Conservation (phyloP, 1,140 invertebrate genomes). For the Trichonephila clavata region DNA sequence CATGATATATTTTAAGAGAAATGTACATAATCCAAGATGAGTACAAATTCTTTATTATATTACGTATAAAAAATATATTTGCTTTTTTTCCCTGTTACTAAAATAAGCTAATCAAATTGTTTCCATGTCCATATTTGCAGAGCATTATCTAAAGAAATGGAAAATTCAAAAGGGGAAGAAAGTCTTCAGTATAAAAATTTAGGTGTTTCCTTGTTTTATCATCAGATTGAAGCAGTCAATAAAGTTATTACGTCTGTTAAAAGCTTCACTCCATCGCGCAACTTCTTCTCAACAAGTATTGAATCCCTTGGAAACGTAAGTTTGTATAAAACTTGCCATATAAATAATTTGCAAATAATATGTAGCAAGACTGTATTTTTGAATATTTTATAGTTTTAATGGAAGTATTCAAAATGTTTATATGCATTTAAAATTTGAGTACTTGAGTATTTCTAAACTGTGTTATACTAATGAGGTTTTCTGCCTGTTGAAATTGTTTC, state of each 20-base stretch:
- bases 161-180: slow-evolving; percentile 10
- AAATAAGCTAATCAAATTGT: no score
- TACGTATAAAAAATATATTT: no score
- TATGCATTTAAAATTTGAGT: not conserved
- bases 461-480: no score
- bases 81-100: no score
- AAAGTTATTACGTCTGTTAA: slow-evolving; percentile 46
- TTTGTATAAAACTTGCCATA: not conserved
- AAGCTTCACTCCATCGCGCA: slow-evolving; percentile 16
- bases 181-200: not conserved
- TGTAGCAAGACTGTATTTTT: not conserved
- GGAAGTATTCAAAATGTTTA: not conserved
- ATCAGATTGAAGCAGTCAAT: slow-evolving; percentile 47
- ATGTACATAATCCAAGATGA: no score
- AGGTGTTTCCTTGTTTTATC: slow-evolving; percentile 60
- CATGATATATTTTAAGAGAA: no score
- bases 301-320: slow-evolving; percentile 67
- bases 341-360: not conserved
- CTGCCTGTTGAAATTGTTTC: no score
- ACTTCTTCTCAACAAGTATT: slow-evolving; percentile 61
- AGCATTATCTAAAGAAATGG: slow-evolving; percentile 37
- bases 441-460: not conserved
- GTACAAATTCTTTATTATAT: no score
- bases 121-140: not conserved
- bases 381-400: not conserved